Base-by-base conservation (phyloP, 2,888 invertebrate genomes). In the Caenorhabditis becei region DNA sequence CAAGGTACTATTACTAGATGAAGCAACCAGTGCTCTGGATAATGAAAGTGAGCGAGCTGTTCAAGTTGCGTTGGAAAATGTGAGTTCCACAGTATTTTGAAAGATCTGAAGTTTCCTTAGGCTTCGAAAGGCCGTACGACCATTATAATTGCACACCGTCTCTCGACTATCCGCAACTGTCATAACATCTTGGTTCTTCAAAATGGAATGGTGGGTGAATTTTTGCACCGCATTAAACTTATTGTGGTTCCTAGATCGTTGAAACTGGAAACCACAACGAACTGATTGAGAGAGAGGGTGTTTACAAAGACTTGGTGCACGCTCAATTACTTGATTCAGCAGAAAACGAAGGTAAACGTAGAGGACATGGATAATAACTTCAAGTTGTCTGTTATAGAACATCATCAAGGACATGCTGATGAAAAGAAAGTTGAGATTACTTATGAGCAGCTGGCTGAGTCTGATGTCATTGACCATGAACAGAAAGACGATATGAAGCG, bases 231-330 rank as follows among this genome's bases (percentile, higher is more conserved):
- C 14, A 0, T 24, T 71, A 32, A 7, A 32, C 14, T 11, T 77
- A 14, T n/a, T n/a, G n/a, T n/a, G n/a, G n/a, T n/a, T n/a, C n/a
- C n/a, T 92, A 92, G 65, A 93, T 95, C 20, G 94, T 93, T 0
- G 95, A 95, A 91, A 93, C 92, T 80, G 95, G 95, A 77, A 94
- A 94, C 0, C 95, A 95, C 90, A 88, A 92, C 0, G 93, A 95
- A 86, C 93, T 95, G 0, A 91, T 95, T 69, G 92, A 93, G n/a
- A 65, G 65, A 24, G 56, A 91, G 62, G 95, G 95, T 49, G 92
- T 94, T 1, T 95, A 95, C 90, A 94, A 94, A 83, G 92, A 93
- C 58, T 91, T 94, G 0, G 87, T 88, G 14, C 85, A 84, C 35
- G 83, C 85, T 11, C 89, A 89, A 74, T 37, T 86, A 18, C 80